These are phyloP conservation scores for Pseudolycoriella hygida DNA, from an alignment of 2,888 invertebrate species.

Conservation along the genomic window DNA sequence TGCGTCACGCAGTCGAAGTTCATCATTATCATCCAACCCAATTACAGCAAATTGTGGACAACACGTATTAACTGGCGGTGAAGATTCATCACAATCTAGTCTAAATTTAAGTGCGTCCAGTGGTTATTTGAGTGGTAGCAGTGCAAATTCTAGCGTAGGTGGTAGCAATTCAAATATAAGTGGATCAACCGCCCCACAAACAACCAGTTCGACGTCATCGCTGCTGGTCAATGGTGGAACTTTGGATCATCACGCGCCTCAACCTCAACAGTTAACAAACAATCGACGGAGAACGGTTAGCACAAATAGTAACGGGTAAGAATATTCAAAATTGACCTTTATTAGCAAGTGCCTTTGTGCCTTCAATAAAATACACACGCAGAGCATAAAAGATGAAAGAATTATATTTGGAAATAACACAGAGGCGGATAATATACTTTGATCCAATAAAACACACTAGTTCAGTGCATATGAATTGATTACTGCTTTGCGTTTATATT, in stretches of 20 bases:
- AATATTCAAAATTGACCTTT: background rate
- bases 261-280: slow-evolving; percentile 5
- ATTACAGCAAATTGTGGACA: slow-evolving; percentile 19
- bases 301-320: slow-evolving; percentile 29
- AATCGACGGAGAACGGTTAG: slow-evolving; percentile 27
- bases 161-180: slow-evolving; percentile 5
- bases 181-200: slow-evolving; percentile 2
- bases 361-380: no score
- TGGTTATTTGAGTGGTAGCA: slow-evolving; percentile 17
- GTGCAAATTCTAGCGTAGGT: slow-evolving; percentile 13
- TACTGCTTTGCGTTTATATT: no score
- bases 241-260: slow-evolving; percentile 16
- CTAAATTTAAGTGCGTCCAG: slow-evolving; percentile 17
- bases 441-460: no score
- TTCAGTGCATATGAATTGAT: no score
- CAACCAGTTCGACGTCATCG: slow-evolving; percentile 3
- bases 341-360: no score
- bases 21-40: slow-evolving; percentile 16
- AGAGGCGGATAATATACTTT: no score
- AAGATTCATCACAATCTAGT: slow-evolving; percentile 17
- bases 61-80: slow-evolving; percentile 11
- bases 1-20: slow-evolving; percentile 7
- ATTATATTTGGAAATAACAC: no score
- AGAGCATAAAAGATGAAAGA: no score
- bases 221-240: background rate